Evolutionary conservation across 2,888 invertebrate species (phyloP).

Genomic region (Rapana venosa): DNA sequence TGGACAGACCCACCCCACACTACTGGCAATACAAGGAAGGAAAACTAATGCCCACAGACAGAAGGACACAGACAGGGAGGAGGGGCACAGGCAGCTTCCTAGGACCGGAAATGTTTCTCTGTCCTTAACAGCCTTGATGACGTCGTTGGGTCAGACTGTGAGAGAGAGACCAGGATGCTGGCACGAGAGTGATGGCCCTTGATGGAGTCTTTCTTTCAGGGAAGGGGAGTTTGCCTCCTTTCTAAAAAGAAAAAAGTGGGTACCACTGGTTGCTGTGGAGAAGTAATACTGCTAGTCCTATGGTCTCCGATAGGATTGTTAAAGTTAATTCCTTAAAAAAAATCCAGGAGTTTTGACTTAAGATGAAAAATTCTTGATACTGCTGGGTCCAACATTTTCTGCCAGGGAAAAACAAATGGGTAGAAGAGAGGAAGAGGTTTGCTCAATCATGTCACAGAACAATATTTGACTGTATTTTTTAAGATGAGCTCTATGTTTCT

Average conservation of each 20-base stretch:
- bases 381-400: too few relatives aligned
- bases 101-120: slow-evolving; percentile 21
- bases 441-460: too few relatives aligned
- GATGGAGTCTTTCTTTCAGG: slow-evolving; percentile 27
- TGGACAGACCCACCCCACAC: neutral
- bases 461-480: too few relatives aligned
- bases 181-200: slow-evolving; percentile 34
- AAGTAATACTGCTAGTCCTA: too few relatives aligned
- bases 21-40: neutral
- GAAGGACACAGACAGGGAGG: neutral
- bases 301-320: neutral
- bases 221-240: neutral
- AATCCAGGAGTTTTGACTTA: too few relatives aligned
- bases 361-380: too few relatives aligned
- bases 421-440: too few relatives aligned
- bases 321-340: too few relatives aligned
- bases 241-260: too few relatives aligned
- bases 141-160: slow-evolving; percentile 39
- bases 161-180: slow-evolving; percentile 21
- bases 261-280: too few relatives aligned
- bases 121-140: slow-evolving; percentile 33
- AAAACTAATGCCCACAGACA: neutral
- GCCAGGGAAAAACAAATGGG: too few relatives aligned
- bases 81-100: slow-evolving; percentile 24
- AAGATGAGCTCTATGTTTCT: too few relatives aligned